Base-by-base conservation (phyloP, 1,140 invertebrate genomes). In the Ceratina japonica region DNA sequence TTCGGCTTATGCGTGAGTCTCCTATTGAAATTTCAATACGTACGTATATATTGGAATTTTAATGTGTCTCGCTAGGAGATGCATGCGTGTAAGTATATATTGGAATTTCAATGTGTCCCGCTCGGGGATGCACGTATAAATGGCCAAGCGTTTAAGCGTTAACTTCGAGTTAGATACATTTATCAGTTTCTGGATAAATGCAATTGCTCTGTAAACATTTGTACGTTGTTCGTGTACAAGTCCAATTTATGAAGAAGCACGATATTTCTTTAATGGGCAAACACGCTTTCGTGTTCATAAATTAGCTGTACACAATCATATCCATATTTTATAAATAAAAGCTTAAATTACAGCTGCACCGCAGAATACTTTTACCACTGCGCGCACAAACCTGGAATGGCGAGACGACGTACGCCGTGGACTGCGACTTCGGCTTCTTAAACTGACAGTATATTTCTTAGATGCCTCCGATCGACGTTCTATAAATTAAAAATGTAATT, bases 311-410 rank as follows among this genome's bases (percentile, higher is more conserved):
- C 49, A n/a, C 10, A 71, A 27, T 49, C 24, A 78, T 78, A 78
- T 78, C 75, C 75, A 78, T 78, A 76, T 4, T 18, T 44, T 61
- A 54, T 62, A 66, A 69, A 3, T 65, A 24, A 51, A 44, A 31
- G 12, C 18, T 31, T 20, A 52, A n/a, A 65, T n/a, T 24, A 49
- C 49, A 27, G 22, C 5, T 59, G 20, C 18, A 4, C 37, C n/a
- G 12, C 27, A 61, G 52, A 37, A 5, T 49, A 37, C 24, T 0
- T 62, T 51, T 58, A 20, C 16, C n/a, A 74, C 2, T 70, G 20
- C 49, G 63, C 22, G 20, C 64, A 87, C 86, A n/a, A 68, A 75
- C 81, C 74, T 83, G 51, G 56, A 65, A 20, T 72, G 22, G 58
- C 44, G 71, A 37, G 79, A 75, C 7, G 61, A 71, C 13, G 24